Conservation (phyloP, 2,797 vertebrate species). For the Orestias chungarensis region DNA sequence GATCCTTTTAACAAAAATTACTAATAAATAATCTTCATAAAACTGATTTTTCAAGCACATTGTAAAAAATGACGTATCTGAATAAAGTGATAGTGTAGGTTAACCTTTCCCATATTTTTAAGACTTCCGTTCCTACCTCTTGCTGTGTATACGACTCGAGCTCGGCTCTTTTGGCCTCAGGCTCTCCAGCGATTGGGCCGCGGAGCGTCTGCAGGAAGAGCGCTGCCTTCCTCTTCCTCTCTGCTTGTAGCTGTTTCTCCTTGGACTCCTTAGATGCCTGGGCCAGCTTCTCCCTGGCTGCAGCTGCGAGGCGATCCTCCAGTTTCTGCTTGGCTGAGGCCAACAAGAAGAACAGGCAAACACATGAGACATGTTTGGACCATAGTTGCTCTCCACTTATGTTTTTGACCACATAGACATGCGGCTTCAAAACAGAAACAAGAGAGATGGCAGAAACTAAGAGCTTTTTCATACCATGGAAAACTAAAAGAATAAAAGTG, state of each 20-base stretch:
- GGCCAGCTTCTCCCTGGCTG: conserved; percentile 95
- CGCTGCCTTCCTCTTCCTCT: conserved; percentile 95
- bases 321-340: conserved; percentile 93
- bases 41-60: not conserved
- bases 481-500: not conserved
- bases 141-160: conserved; percentile 75
- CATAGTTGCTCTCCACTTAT: conserved; percentile 1
- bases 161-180: conserved; percentile 83
- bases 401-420: conserved; percentile 3
- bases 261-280: conserved; percentile 98
- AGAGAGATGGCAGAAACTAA: not conserved
- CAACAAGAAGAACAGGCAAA: conserved; percentile 27
- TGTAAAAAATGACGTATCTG: not conserved
- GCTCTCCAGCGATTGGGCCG: conserved; percentile 81
- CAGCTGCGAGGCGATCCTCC: conserved; percentile 94
- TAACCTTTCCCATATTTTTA: not conserved
- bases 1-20: not conserved
- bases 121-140: conserved; percentile 76
- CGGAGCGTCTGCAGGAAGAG: conserved; percentile 94
- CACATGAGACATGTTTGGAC: conserved; percentile 28
- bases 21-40: not conserved
- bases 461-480: conserved; percentile 8
- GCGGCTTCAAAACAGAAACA: not conserved
- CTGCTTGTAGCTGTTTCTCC: conserved; percentile 97
- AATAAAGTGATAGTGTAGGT: not conserved